Conservation (phyloP, 1,140 invertebrate genomes). For the Penaeus chinensis region DNA sequence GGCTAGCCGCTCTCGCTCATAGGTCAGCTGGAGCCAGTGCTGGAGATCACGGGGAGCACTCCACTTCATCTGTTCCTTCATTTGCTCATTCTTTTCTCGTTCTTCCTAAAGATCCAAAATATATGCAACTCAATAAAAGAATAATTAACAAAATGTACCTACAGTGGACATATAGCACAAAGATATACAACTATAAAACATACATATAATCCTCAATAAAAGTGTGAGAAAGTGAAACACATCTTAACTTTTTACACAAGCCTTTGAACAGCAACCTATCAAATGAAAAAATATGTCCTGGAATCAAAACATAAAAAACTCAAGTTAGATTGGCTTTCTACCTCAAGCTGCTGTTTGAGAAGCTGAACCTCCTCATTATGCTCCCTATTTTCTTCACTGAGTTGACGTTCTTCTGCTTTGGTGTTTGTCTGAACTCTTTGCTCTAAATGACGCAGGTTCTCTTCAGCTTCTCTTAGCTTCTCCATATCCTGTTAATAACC, state of each 20-base stretch:
- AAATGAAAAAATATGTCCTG: too few species aligned
- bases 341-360: slow-evolving; percentile 47
- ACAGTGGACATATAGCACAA: too few species aligned
- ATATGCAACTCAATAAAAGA: not conserved
- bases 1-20: slow-evolving; percentile 90
- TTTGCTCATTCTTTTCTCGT: slow-evolving; percentile 53
- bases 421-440: slow-evolving; percentile 67
- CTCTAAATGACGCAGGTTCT: slow-evolving; percentile 86
- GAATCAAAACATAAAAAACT: too few species aligned
- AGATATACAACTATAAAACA: too few species aligned
- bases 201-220: too few species aligned
- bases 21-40: slow-evolving; percentile 92
- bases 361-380: slow-evolving; percentile 31
- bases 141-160: not conserved
- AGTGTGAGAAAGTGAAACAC: too few species aligned
- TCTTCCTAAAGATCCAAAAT: slow-evolving; percentile 28
- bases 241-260: too few species aligned
- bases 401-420: slow-evolving; percentile 9
- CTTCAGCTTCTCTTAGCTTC: slow-evolving; percentile 87
- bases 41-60: slow-evolving; percentile 82
- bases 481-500: slow-evolving; percentile 80
- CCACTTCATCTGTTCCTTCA: slow-evolving; percentile 71
- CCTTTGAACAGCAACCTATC: too few species aligned
- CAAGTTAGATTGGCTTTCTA: not conserved
- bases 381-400: not conserved